These are phyloP conservation scores for Porphyrio hochstetteri DNA, from an alignment of 2,113 vertebrate species.

Conservation along the genomic window DNA sequence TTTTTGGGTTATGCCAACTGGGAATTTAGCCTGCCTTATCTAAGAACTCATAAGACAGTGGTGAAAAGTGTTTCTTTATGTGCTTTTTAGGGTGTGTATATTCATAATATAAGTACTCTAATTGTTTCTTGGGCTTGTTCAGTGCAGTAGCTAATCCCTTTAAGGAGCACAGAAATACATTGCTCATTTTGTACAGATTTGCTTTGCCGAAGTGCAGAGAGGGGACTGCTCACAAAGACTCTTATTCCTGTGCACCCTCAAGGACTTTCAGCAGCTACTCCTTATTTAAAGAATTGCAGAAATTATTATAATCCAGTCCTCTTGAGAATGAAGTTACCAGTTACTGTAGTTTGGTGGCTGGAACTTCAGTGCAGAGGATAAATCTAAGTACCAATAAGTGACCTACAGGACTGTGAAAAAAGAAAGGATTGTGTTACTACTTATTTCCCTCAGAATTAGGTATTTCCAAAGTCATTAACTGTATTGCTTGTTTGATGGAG, in stretches of 20 bases:
- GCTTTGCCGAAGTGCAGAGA: not conserved
- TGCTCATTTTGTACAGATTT: not conserved
- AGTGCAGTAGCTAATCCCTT: not conserved
- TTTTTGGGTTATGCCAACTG: not conserved
- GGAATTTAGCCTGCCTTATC: not conserved
- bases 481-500: not conserved
- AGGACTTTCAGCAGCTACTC: not conserved
- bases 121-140: not conserved
- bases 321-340: not conserved
- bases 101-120: not conserved
- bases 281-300: not conserved
- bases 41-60: not conserved
- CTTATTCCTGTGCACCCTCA: not conserved
- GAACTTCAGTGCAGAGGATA: not conserved
- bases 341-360: not conserved
- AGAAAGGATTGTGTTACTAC: not conserved
- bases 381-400: not conserved
- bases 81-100: not conserved
- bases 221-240: not conserved
- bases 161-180: not conserved
- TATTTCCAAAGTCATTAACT: not conserved
- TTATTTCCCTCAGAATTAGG: not conserved
- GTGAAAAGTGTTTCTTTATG: not conserved
- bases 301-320: not conserved
- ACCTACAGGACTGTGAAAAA: not conserved